Evolutionary conservation across 2,797 vertebrate species (phyloP).

Genomic region (Coregonus suidteri): DNA sequence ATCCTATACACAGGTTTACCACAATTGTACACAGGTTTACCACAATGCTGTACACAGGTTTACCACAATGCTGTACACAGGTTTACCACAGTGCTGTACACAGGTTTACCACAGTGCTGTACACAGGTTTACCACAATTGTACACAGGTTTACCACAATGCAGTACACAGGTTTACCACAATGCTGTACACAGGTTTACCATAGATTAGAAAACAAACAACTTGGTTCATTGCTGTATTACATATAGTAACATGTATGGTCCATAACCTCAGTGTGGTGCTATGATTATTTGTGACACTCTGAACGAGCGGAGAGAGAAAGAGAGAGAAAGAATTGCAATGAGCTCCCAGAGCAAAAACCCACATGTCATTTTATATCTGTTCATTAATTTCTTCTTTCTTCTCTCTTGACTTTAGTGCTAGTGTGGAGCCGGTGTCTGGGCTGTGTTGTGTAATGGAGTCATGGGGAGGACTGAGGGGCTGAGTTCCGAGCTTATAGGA

Average conservation of each 20-base stretch:
- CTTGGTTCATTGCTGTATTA: conserved; percentile 7
- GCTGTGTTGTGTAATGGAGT: conserved; percentile 32
- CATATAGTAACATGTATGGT: not conserved
- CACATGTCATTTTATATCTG: conserved; percentile 46
- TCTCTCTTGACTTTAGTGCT: conserved; percentile 38
- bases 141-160: not conserved
- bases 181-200: not conserved
- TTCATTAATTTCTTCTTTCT: conserved; percentile 22
- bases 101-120: not conserved
- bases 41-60: too few species aligned
- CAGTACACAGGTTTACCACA: not conserved
- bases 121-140: not conserved
- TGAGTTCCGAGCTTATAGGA: not conserved
- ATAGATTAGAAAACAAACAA: not conserved
- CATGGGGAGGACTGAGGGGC: conserved; percentile 9
- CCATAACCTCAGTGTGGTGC: conserved; percentile 4
- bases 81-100: not conserved
- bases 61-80: too few species aligned
- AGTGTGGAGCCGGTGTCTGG: conserved; percentile 34
- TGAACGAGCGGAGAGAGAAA: conserved; percentile 5
- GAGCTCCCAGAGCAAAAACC: not conserved
- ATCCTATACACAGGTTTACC: not conserved
- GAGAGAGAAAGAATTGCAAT: not conserved
- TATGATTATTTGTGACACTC: not conserved
- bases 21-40: not conserved